A percentile compares a stretch with the other conserved stretches of the same genome.
phyloP scores from a whole-genome alignment of 2,888 invertebrate genomes.

The Nebria brevicollis region DNA sequence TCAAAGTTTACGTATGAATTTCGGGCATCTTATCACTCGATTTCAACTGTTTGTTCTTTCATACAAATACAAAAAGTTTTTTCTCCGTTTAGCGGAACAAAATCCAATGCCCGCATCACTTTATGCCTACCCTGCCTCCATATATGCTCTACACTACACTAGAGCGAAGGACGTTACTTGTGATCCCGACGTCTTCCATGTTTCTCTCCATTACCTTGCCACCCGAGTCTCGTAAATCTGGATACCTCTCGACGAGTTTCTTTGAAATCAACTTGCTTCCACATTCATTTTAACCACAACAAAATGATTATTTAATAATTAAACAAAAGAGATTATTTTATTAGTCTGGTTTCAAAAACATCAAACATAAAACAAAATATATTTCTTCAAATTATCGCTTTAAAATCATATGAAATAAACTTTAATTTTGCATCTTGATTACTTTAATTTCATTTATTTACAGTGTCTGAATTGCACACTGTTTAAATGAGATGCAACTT shows the following conservation, averaged over 20 bases:
- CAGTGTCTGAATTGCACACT: no score
- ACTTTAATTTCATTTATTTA: no score
- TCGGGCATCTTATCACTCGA: no score
- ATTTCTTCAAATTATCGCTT: no score
- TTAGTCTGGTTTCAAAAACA: not conserved
- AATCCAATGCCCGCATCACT: not conserved
- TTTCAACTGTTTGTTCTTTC: no score
- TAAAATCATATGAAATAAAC: no score
- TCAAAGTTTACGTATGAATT: no score
- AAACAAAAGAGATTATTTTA: not conserved
- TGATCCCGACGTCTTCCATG: constrained; percentile 21
- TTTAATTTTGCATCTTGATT: no score
- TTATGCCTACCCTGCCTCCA: not conserved
- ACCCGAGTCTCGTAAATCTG: constrained; percentile 33
- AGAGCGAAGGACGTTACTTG: not conserved
- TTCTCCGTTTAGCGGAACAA: not conserved
- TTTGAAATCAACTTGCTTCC: not conserved
- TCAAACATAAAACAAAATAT: no score
- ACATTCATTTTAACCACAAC: not conserved
- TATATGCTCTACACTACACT: not conserved
- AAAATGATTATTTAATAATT: not conserved
- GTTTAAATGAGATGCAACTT: no score
- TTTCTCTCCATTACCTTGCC: constrained; percentile 26
- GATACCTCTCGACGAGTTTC: not conserved
- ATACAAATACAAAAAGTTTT: no score